Base-by-base conservation (phyloP, 64 coral and sea anemone species). In the Cladopsammia gracilis region DNA sequence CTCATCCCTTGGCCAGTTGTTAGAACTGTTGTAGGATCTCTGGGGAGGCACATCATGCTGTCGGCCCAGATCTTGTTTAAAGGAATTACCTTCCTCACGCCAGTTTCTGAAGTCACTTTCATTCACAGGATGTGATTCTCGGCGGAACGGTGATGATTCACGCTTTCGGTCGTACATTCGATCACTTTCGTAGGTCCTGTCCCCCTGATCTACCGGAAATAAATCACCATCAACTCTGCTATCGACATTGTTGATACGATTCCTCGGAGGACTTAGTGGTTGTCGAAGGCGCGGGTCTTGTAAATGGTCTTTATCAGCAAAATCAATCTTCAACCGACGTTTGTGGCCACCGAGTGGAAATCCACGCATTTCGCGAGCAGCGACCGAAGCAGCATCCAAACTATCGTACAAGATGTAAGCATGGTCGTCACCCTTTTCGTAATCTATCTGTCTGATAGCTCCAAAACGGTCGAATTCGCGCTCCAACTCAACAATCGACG, bases 231-330 rank as follows among this genome's bases (percentile, higher is more conserved):
- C 75, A 84, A 84, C 80, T 50, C 80, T 83, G 67, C 83, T 74
- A 70, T 98, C 86, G 64, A 94, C 59, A 69, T 98, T 92, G 73
- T 90, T 98, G 26, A 89, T 62, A 16, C 96, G 92, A 62, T 72
- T 92, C 53, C 96, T 84, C 69, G 96, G 84, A 26, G 96, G 96
- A 60, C 68, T 98, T 19, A 84, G 48, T 64, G 87, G 88, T 77
- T 93, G 88, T 42, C 88, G 92, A 67, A 94, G 87, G 58, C 88
- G 92, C 3, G 77, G 89, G 72, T 91, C 96, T 91, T 94, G 88
- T 61, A 95, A 95, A 94, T 99, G 98, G n/a, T 96, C 95, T 99
- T 96, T 94, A 89, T 99, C 98, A 60, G 98, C 98, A 92, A 99
- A 99, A 94, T 99, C 98, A 79, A 99, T 99, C 89, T 92, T 99